phyloP scores from a whole-genome alignment of 2,797 vertebrate species.

The Erpetoichthys calabaricus region DNA sequence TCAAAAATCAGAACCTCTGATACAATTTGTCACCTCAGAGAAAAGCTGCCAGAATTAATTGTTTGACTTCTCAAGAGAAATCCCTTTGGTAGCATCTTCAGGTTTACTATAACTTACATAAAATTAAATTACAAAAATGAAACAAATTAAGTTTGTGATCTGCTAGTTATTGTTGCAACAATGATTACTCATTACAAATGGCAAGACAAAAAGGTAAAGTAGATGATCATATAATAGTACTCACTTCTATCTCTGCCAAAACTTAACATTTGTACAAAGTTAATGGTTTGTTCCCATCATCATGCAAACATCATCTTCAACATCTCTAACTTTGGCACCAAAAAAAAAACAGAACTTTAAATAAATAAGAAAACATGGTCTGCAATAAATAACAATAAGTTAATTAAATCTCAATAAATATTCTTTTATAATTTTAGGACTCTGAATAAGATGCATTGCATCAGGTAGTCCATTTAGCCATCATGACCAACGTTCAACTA shows the following conservation, averaged over 20 bases:
- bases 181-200: not conserved
- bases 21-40: no score
- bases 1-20: no score
- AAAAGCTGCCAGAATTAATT: no score
- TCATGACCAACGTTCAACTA: constrained; percentile 46
- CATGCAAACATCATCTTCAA: constrained; percentile 27
- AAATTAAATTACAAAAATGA: no score
- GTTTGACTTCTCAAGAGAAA: no score
- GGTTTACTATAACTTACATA: no score
- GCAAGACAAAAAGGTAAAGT: constrained; percentile 49
- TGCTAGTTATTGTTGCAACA: no score
- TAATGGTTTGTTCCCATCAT: constrained; percentile 41
- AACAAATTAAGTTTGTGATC: no score
- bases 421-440: constrained; percentile 66
- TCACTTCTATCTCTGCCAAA: constrained; percentile 7
- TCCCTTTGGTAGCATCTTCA: no score
- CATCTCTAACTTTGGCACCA: constrained; percentile 75
- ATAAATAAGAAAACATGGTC: constrained; percentile 83
- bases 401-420: constrained; percentile 97
- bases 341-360: constrained; percentile 66
- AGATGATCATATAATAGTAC: constrained; percentile 39
- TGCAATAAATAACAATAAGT: constrained; percentile 99
- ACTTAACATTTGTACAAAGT: constrained; percentile 33
- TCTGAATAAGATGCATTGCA: constrained; percentile 68
- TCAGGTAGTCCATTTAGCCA: constrained; percentile 60